Base-by-base conservation (phyloP, 1,140 invertebrate genomes). In the Himalopsyche phryganea region DNA sequence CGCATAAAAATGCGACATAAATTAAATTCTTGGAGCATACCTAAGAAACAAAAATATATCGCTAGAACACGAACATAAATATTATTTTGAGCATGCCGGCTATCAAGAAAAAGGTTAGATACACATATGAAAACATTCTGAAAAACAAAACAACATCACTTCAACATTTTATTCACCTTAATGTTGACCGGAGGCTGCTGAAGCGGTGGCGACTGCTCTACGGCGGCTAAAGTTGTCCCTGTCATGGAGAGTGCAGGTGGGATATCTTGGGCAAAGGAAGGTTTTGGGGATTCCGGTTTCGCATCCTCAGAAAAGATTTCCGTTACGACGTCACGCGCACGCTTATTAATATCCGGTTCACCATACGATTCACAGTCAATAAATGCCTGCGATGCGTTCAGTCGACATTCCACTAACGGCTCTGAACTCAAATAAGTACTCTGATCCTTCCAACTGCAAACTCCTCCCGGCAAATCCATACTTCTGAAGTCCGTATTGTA, bases 391-490 rank as follows among this genome's bases (percentile, higher is more conserved):
- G 18, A 5, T 23, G 6, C 20, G 41, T 47, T 10, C 2, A 11
- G 6, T 11, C 3, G 4, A 18, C 15, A 38, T 19, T 54, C 32
- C 20, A 53, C 58, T n/a, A 63, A 15, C n/a, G 72, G 73, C 67
- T 83, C 82, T 53, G 74, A 62, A 64, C 80, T 81, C 63, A 91
- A 74, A 69, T 91, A 91, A 45, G 89, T 91, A 72, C 87, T 91
- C 69, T 89, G 82, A 70, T 91, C 90, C 69, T 83, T 84, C 89
- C 90, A 92, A 66, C 87, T 87, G 73, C 86, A 86, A 61, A 90
- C 83, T 46, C 88, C 87, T 55, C 86, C 85, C 4, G 89, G 88
- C 44, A 91, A 75, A 74, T 89, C 85, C 60, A 87, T 83, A 49
- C 84, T 81, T 64, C 87, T 79, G 64, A 85, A 84, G 68, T 87